phyloP scores from a whole-genome alignment of 1,140 invertebrate species.

The Drosophila erecta region DNA sequence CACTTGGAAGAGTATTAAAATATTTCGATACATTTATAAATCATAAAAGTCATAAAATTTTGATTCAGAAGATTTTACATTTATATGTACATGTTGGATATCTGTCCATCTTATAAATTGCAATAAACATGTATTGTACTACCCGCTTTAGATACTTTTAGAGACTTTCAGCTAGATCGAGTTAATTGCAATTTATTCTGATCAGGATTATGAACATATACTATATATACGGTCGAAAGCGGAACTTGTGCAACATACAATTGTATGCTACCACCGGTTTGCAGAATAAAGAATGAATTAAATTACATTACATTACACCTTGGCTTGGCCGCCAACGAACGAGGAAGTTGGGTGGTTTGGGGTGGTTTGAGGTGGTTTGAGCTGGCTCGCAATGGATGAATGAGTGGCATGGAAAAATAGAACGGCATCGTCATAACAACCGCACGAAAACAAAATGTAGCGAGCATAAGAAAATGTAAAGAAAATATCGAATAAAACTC shows the following conservation, averaged over 20 bases:
- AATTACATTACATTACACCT: slow-evolving; percentile 11
- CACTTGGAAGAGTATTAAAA: no score
- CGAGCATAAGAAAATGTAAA: slow-evolving; percentile 31
- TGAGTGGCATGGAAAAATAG: slow-evolving; percentile 11
- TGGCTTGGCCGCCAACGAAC: not conserved
- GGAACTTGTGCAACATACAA: not conserved
- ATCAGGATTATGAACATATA: not conserved
- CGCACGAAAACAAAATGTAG: slow-evolving; percentile 32
- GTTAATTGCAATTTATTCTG: no score
- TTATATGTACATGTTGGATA: not conserved
- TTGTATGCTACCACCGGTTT: not conserved
- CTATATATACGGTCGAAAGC: not conserved
- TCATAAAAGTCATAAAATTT: no score
- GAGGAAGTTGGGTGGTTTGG: not conserved
- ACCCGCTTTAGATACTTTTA: no score
- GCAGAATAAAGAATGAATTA: slow-evolving; percentile 6
- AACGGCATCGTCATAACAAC: slow-evolving; percentile 14
- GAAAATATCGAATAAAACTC: slow-evolving; percentile 59
- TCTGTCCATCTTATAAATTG: no score
- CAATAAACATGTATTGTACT: no score
- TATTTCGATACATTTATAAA: not conserved
- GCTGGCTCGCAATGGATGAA: not conserved
- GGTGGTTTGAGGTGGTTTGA: no score
- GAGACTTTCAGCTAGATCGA: no score
- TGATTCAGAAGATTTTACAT: no score